Base-by-base conservation (phyloP, 1,140 invertebrate species). In the Lutraria rhynchaena region DNA sequence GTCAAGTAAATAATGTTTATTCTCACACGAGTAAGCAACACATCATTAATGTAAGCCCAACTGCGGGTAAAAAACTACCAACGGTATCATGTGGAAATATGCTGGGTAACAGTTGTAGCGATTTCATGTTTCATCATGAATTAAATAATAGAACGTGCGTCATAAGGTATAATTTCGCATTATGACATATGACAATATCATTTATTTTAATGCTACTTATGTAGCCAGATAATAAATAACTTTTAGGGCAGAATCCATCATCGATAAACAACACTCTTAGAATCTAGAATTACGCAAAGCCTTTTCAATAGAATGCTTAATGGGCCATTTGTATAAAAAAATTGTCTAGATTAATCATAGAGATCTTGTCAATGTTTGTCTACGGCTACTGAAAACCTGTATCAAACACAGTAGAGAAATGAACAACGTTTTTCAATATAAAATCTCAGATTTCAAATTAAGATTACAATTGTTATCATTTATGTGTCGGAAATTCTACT, bases 401-500 rank as follows among this genome's bases (percentile, higher is more conserved):
- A 51, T 49, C 63, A 67, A 49, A 67, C 37, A 29, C 7, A 49
- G 31, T 41, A 7, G 19, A 46, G 13, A 67, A 67, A 31, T 67
- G 63, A 67, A 67, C 63, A 67, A 37, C 24, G 63, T 49, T 67
- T 31, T 67, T 22, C 63, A 49, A 67, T 67, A 67, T 35, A 27
- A 33, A 13, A 15, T 19, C 15, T 67, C 63, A 67, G 17, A 46
- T 67, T 46, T 11, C 63, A 67, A 67, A 67, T 67, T 67, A 67
- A 49, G 31, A 67, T 46, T 67, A 67, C 63, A 67, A 67, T 46
- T 67, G 63, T 67, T 67, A 67, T 67, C 63, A 67, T 67, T 67
- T 67, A 46, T 67, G 37, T 67, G 27, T 46, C 3, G 44, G 35
- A 49, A 67, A 41, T 19, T 67, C 19, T 15, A 4, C 3, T 27